These are phyloP conservation scores for Drosophila varians DNA, from an alignment of 1,140 invertebrate species.

Conservation along the genomic window DNA sequence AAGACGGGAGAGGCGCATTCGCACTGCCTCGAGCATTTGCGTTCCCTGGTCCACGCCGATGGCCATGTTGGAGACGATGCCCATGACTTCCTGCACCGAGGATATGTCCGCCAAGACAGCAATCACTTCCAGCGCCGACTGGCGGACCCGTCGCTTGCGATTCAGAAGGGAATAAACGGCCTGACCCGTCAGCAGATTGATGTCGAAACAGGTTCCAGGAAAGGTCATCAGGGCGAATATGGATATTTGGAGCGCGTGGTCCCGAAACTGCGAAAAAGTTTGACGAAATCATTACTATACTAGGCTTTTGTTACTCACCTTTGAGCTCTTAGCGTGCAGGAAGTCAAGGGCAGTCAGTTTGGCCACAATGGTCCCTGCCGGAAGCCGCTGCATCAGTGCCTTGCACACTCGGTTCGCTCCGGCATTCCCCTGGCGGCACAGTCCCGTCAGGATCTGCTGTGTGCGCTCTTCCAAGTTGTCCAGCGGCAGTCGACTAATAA, in stretches of 20 bases:
- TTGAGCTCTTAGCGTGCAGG: constrained; percentile 87
- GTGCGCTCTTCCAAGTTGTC: constrained; percentile 83
- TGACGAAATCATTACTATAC: not conserved
- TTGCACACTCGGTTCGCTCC: constrained; percentile 86
- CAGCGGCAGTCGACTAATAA: constrained; percentile 78
- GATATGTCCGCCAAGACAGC: constrained; percentile 91
- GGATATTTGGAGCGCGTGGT: constrained; percentile 91
- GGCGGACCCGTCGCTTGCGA: constrained; percentile 89
- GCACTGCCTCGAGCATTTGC: constrained; percentile 84
- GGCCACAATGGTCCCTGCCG: constrained; percentile 87
- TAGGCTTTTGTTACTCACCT: constrained; percentile 76
- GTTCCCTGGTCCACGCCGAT: constrained; percentile 80
- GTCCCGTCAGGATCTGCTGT: constrained; percentile 85
- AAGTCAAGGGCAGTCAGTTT: constrained; percentile 87
- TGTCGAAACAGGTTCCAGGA: constrained; percentile 92
- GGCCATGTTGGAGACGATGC: constrained; percentile 84
- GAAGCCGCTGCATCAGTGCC: constrained; percentile 87
- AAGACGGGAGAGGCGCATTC: constrained; percentile 86
- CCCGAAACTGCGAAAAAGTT: constrained; percentile 85
- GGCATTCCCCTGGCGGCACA: constrained; percentile 86
- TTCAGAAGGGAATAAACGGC: constrained; percentile 87
- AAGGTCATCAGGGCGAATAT: constrained; percentile 91
- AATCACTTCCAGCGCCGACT: constrained; percentile 91
- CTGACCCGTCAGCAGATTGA: constrained; percentile 86
- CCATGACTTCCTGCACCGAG: constrained; percentile 84